Evolutionary conservation across 1,140 invertebrate species (phyloP).

Genomic region (Potamilus streckersoni): DNA sequence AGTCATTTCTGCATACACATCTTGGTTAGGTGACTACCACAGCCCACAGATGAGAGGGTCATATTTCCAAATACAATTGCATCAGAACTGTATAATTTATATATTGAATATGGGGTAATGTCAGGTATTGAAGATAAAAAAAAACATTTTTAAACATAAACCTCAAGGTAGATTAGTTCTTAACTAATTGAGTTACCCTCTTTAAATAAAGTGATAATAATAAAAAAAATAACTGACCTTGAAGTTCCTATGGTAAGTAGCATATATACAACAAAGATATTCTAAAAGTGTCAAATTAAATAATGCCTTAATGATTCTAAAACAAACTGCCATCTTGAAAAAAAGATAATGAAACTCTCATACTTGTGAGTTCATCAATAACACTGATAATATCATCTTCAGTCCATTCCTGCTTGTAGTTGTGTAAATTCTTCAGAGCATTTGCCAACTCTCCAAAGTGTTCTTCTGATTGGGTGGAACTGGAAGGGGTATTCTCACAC

Average conservation of each 20-base stretch:
- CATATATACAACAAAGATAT: background rate
- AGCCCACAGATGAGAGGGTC: too few relatives aligned
- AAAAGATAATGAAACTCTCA: constrained; percentile 13
- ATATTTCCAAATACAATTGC: too few relatives aligned
- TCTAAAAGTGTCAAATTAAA: background rate
- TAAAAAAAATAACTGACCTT: too few relatives aligned
- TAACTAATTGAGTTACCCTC: too few relatives aligned
- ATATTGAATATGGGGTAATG: background rate
- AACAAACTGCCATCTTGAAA: background rate
- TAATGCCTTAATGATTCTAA: background rate
- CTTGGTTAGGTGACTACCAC: too few relatives aligned
- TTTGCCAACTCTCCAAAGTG: constrained; percentile 61
- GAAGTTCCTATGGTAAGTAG: background rate
- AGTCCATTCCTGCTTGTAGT: constrained; percentile 59
- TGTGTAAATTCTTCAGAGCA: constrained; percentile 56
- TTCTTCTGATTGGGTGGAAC: constrained; percentile 47
- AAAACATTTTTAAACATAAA: background rate
- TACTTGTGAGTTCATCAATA: constrained; percentile 66
- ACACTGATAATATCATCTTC: constrained; percentile 66
- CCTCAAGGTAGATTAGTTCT: too few relatives aligned
- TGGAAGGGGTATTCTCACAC: constrained; percentile 59
- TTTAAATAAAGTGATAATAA: too few relatives aligned
- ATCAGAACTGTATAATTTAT: background rate
- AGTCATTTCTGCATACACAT: too few relatives aligned
- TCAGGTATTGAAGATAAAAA: background rate